Evolutionary conservation across 2,888 invertebrate species (phyloP).

Genomic region (Drosophila paramelanica): DNA sequence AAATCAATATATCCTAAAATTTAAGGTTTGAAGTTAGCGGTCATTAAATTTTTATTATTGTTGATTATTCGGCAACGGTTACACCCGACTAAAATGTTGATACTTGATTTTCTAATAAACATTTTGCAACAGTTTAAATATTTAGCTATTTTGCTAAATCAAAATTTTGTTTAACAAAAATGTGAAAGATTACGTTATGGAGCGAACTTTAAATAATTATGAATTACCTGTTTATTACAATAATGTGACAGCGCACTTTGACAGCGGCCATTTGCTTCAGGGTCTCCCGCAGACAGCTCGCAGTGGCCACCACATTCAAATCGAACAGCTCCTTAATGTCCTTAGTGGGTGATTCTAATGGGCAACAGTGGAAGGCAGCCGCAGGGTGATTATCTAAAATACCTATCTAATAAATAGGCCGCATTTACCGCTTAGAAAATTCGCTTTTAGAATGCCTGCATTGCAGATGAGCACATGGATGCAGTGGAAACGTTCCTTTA

Average conservation of each 20-base stretch:
- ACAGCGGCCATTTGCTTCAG: conserved; percentile 86
- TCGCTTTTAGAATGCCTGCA: conserved; percentile 84
- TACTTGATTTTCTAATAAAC: no score
- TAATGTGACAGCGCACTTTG: conserved; percentile 86
- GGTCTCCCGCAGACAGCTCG: conserved; percentile 87
- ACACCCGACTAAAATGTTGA: no score
- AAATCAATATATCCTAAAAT: no score
- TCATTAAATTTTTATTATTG: no score
- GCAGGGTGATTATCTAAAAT: no score
- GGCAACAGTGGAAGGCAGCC: not conserved
- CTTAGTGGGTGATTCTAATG: conserved; percentile 76
- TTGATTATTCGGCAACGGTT: no score
- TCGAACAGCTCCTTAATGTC: conserved; percentile 83
- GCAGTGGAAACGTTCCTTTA: conserved; percentile 75
- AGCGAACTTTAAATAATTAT: not conserved
- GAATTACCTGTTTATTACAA: conserved; percentile 87
- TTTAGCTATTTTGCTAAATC: not conserved
- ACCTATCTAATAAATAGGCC: no score
- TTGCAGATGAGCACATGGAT: conserved; percentile 84
- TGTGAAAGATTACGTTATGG: not conserved
- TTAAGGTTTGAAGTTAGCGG: no score
- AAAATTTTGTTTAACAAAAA: not conserved
- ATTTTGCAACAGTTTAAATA: not conserved
- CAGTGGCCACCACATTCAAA: conserved; percentile 87
- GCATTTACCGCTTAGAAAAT: conserved; percentile 78